phyloP scores from a whole-genome alignment of 2,113 vertebrate genomes.

The Pristiophorus japonicus region DNA sequence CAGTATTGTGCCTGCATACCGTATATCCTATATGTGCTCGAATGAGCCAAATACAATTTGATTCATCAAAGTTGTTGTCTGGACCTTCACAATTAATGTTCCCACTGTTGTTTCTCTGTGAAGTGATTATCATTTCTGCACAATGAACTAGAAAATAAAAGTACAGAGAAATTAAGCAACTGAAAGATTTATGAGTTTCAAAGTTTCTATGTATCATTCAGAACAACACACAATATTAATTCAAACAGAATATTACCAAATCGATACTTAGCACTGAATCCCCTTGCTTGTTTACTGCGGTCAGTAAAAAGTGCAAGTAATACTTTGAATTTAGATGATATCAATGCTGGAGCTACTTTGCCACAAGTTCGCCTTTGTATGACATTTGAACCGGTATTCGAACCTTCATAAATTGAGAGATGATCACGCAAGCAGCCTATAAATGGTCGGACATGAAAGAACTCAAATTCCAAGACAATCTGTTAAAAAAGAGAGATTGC shows the following conservation, averaged over 20 bases:
- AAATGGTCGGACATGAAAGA: background rate
- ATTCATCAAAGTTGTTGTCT: background rate
- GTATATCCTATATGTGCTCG: background rate
- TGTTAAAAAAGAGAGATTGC: background rate
- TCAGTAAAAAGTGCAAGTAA: background rate
- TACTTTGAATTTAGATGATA: background rate
- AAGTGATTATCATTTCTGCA: background rate
- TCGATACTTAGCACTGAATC: background rate
- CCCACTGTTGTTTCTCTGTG: background rate
- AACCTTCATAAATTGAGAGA: background rate
- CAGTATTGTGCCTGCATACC: background rate
- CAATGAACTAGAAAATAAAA: constrained; percentile 18
- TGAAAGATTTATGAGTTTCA: background rate
- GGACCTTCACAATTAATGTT: background rate
- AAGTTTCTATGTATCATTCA: background rate
- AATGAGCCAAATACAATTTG: constrained; percentile 4
- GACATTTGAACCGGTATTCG: background rate
- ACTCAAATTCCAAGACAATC: constrained; percentile 24
- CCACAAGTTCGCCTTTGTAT: background rate
- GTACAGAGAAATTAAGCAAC: background rate
- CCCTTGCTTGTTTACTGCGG: background rate
- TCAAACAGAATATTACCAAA: background rate
- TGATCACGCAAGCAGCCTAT: background rate
- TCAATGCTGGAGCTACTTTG: background rate
- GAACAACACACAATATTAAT: background rate